phyloP scores from a whole-genome alignment of 2,888 invertebrate genomes.

The Drosophila vallismaia region DNA sequence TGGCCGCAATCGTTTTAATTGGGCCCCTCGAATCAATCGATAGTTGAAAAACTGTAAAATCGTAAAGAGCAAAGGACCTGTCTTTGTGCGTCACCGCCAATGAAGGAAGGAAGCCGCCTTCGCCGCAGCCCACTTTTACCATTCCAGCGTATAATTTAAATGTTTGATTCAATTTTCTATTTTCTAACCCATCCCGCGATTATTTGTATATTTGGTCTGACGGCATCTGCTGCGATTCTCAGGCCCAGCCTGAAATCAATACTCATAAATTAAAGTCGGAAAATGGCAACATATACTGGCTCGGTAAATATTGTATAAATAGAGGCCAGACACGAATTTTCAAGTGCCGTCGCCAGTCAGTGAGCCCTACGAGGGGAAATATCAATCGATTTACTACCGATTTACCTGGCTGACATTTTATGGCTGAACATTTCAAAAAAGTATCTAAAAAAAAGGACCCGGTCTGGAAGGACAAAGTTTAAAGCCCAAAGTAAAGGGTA shows the following conservation, averaged over 20 bases:
- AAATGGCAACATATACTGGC: constrained; percentile 44
- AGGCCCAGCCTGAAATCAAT: constrained; percentile 58
- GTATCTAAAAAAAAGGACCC: neutral
- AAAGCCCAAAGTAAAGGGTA: constrained; percentile 4
- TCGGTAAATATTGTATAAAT: constrained; percentile 41
- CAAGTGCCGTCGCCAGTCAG: constrained; percentile 39
- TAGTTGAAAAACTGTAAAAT: constrained; percentile 59
- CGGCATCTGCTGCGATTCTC: constrained; percentile 61
- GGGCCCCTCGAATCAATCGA: constrained; percentile 56
- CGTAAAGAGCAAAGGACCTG: constrained; percentile 45
- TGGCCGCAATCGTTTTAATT: constrained; percentile 67
- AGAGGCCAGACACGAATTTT: constrained; percentile 46
- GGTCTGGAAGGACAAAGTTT: constrained; percentile 28
- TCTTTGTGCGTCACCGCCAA: constrained; percentile 32
- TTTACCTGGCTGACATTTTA: constrained; percentile 27
- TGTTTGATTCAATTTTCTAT: constrained; percentile 47
- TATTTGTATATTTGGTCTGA: constrained; percentile 27
- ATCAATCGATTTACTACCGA: constrained; percentile 36
- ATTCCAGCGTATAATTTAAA: constrained; percentile 35
- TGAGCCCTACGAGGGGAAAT: too few relatives aligned
- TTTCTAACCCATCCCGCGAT: constrained; percentile 19
- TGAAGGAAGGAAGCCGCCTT: constrained; percentile 3
- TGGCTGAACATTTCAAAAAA: constrained; percentile 22
- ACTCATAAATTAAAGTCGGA: constrained; percentile 58
- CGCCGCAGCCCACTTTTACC: neutral